Base-by-base conservation (phyloP, 2,888 invertebrate species). In the Drosophila kanekoi region DNA sequence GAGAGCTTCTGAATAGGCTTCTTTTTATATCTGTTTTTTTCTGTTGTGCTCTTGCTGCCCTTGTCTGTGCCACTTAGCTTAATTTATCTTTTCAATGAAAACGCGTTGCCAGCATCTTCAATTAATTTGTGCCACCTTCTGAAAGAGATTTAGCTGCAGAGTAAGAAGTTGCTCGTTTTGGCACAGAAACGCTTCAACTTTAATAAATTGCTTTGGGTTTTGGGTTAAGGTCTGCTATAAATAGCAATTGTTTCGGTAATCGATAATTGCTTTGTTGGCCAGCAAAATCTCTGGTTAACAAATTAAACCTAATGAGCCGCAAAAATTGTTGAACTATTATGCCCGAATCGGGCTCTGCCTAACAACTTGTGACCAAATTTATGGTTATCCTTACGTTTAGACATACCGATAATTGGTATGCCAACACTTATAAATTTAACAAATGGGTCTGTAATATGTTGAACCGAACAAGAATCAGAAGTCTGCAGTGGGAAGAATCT, bases 11-110 rank as follows among this genome's bases (percentile, higher is more conserved):
- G 52, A 28, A 40, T 41, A 16, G 16, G 13, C 16, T 28, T 35
- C 13, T 35, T 11, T 35, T 35, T 40, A 28, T 28, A 2, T 37
- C 10, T 14, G 11, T 10, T 32, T 37, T 8, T 38, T 35, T n/a
- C n/a, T n/a, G n/a, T n/a, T n/a, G n/a, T 59, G 54, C 48, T 33
- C 48, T 47, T 41, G 16, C 40, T 28, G 37, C 48, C 41, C 47
- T 52, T 38, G 53, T 18, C 23, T 51, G 45, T 32, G 67, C 51
- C 79, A 77, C 65, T 82, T 62, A 64, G 41, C 68, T 62, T 77
- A 79, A 80, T 82, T 79, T 77, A 71, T 74, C 44, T 66, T 49
- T 58, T 53, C 54, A 65, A 62, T 63, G 61, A 23, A 35, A 47
- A 43, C 45, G 51, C 45, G 52, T 13, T 47, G 44, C 40, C 35